Base-by-base conservation (phyloP, 2,113 vertebrate species). In the Symphodus melops region DNA sequence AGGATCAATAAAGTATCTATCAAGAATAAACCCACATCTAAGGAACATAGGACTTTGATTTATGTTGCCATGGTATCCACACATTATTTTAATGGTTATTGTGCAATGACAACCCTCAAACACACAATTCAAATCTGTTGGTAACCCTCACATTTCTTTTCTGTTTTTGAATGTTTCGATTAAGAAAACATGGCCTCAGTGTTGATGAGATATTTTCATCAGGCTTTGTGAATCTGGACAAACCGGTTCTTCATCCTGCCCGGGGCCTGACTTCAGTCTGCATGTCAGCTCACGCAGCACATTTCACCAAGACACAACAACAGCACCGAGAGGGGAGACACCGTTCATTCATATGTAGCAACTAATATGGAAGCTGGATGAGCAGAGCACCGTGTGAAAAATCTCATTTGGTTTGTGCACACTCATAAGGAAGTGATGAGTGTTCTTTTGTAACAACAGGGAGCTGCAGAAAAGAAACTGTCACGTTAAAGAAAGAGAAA, bases 171-270 rank as follows among this genome's bases (percentile, higher is more conserved):
- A 8, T 21, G 36, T 28, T 58, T 9, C 58, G 21, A 56, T 16
- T 6, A 71, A 53, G 8, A 33, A 57, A 67, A 17, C 60, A 36
- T 9, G 9, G 12, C 11, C n/a, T 58, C 17, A 36, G 39, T 17
- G n/a, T 21, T 56, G 51, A n/a, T 66, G 56, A 46, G 0, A 41
- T 33, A 4, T 1, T 41, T 48, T 49, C 57, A 23, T 1, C 19
- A 19, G 1, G 16, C 53, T 48, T 17, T 78, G 53, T 61, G 33
- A 76, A 92, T 91, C 86, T 46, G 9, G 90, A 68, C 53, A 46
- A 83, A 19, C 83, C 9, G 1, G 85, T 89, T 84, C 2, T 2
- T 58, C 42, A n/a, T 8, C 37, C 7, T 36, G 42, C 19, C 13
- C 5, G 3, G 52, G 8, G 9, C 25, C 49, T 52, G 4, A 41